A percentile compares a stretch with the other conserved stretches of the same genome.
Evolutionary conservation across 1,140 invertebrate genomes (phyloP).

Genomic region (Drosophila persimilis): DNA sequence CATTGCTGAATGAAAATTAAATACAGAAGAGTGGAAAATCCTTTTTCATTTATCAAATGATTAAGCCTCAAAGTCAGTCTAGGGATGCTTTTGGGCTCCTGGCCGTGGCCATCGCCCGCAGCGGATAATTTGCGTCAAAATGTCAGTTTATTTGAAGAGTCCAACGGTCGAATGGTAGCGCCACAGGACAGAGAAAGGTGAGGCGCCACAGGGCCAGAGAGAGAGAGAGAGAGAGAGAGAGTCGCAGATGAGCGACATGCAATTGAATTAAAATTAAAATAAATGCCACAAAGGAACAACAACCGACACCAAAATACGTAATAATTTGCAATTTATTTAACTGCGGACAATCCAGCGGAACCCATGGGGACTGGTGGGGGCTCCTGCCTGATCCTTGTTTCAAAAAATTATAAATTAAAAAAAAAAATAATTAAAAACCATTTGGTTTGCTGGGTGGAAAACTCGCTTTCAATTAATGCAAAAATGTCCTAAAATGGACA

Average conservation of each 20-base stretch:
- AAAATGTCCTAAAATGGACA: slow-evolving; percentile 73
- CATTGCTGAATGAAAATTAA: slow-evolving; percentile 10
- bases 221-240: slow-evolving; percentile 1
- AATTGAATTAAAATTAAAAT: slow-evolving; percentile 79
- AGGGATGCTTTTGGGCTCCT: slow-evolving; percentile 30
- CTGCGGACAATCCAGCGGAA: neutral
- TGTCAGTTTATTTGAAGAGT: slow-evolving; percentile 72
- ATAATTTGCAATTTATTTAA: slow-evolving; percentile 72
- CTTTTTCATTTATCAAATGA: slow-evolving; percentile 54
- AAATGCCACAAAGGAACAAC: slow-evolving; percentile 25
- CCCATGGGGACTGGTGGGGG: neutral
- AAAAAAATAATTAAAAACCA: slow-evolving; percentile 71
- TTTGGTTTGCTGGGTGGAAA: slow-evolving; percentile 41
- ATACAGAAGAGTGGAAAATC: slow-evolving; percentile 20
- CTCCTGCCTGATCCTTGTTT: slow-evolving; percentile 3
- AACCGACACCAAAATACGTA: slow-evolving; percentile 39
- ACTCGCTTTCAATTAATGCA: slow-evolving; percentile 72
- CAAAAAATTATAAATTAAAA: slow-evolving; percentile 69
- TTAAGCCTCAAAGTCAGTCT: slow-evolving; percentile 48
- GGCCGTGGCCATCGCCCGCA: slow-evolving; percentile 21
- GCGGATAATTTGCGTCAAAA: slow-evolving; percentile 74
- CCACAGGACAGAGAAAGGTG: neutral
- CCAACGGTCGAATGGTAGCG: neutral
- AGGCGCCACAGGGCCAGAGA: neutral
- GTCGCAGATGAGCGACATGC: slow-evolving; percentile 54